Evolutionary conservation across 2,888 invertebrate species (phyloP).

Genomic region (Synergus japonicus): DNA sequence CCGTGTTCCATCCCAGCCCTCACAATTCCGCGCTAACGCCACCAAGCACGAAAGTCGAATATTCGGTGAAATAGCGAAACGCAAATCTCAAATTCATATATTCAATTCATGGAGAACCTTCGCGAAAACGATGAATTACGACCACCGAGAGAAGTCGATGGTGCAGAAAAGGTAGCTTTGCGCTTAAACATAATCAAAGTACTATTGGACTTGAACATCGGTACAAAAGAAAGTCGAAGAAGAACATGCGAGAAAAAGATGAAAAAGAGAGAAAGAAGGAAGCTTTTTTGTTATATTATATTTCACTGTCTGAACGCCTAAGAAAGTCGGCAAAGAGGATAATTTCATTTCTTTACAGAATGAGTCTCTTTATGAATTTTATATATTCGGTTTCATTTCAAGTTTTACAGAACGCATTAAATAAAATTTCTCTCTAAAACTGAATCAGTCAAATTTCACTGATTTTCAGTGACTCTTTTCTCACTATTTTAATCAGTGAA

Average conservation of each 20-base stretch:
- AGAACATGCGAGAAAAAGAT: neutral
- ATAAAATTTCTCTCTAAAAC: no score
- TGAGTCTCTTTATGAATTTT: neutral
- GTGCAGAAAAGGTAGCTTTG: constrained; percentile 25
- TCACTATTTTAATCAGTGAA: no score
- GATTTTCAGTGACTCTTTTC: no score
- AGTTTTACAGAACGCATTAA: no score
- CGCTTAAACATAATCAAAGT: constrained; percentile 31
- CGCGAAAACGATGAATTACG: constrained; percentile 39
- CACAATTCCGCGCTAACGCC: constrained; percentile 32
- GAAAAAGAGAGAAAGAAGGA: neutral
- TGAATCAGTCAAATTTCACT: no score
- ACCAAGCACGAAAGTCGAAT: constrained; percentile 37
- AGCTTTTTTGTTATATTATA: neutral
- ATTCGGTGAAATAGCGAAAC: constrained; percentile 39
- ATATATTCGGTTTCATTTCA: neutral
- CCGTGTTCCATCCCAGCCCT: constrained; percentile 25
- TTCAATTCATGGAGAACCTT: constrained; percentile 34
- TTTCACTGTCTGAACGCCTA: neutral
- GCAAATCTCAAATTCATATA: constrained; percentile 37
- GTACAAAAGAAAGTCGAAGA: neutral
- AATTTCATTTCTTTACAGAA: neutral
- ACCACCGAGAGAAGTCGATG: constrained; percentile 19
- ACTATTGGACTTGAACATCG: neutral
- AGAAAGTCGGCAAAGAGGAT: neutral